A percentile compares a stretch with the other conserved stretches of the same genome.
Conservation (phyloP, 2,797 vertebrate genomes). For the Muraenolepis orangiensis region DNA sequence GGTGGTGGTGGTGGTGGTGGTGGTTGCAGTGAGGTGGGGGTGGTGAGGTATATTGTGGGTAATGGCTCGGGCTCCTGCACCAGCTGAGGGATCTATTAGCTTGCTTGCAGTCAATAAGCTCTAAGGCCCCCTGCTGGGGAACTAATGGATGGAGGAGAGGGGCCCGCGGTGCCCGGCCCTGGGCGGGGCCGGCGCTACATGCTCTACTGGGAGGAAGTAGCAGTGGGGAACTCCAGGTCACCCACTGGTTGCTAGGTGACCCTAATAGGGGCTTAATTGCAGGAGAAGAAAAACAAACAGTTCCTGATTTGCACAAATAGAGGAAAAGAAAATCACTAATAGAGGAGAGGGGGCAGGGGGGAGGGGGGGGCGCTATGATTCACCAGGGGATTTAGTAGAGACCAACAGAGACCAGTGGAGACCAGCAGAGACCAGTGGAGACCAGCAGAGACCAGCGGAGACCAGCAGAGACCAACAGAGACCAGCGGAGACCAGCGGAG, state of each 20-base stretch:
- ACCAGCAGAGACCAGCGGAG: neutral
- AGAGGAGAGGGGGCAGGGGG: neutral
- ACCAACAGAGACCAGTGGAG: neutral
- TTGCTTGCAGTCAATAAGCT: slow-evolving; percentile 42
- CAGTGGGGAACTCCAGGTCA: slow-evolving; percentile 8
- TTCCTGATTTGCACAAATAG: slow-evolving; percentile 38
- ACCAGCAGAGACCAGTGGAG: neutral
- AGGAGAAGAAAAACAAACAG: slow-evolving; percentile 34
- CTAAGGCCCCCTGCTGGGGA: slow-evolving; percentile 31
- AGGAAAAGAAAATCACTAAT: neutral
- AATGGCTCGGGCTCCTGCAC: slow-evolving; percentile 12
- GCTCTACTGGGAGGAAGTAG: neutral
- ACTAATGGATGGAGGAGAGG: slow-evolving; percentile 37
- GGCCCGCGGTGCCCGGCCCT: slow-evolving; percentile 20
- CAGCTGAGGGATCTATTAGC: slow-evolving; percentile 25
- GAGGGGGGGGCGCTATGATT: neutral
- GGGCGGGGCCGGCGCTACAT: slow-evolving; percentile 30
- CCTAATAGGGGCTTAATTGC: slow-evolving; percentile 56
- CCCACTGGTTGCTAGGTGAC: slow-evolving; percentile 70
- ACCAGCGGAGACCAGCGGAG: too few relatives aligned
- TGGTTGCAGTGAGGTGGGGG: too few relatives aligned
- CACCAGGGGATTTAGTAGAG: too few relatives aligned
- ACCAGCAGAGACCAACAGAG: too few relatives aligned
- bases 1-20: neutral
- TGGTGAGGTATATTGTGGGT: neutral